Percentiles rank a stretch among this genome's conserved stretches.
Conservation (phyloP, 2,888 invertebrate genomes). For the Alentia gelatinosa region DNA sequence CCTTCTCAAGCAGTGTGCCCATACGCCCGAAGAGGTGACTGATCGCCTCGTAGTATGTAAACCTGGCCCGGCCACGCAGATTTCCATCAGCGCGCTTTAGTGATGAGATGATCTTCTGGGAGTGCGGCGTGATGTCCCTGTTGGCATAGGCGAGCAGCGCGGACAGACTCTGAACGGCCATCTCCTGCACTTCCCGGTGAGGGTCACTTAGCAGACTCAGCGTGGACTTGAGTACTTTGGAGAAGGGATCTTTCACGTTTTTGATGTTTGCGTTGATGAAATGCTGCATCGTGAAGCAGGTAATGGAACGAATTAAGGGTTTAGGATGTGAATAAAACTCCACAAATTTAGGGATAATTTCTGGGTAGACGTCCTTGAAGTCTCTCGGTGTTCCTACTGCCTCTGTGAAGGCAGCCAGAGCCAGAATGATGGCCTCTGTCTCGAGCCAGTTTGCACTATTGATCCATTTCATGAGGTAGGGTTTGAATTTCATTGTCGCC, state of each 20-base stretch:
- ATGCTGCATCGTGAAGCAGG: constrained; percentile 63
- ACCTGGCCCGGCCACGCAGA: constrained; percentile 55
- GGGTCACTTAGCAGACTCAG: constrained; percentile 57
- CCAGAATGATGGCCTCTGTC: constrained; percentile 59
- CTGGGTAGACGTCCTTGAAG: constrained; percentile 57
- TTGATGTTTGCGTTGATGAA: constrained; percentile 60
- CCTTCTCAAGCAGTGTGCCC: constrained; percentile 55
- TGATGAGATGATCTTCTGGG: constrained; percentile 53
- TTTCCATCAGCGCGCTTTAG: constrained; percentile 40
- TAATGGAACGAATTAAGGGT: constrained; percentile 62
- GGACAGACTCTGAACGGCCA: constrained; percentile 59
- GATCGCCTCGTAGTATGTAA: constrained; percentile 62
- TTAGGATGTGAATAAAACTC: constrained; percentile 58
- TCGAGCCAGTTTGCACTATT: constrained; percentile 59
- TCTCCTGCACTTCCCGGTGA: constrained; percentile 59
- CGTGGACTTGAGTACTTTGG: constrained; percentile 57
- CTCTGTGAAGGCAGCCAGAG: constrained; percentile 61
- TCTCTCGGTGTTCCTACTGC: constrained; percentile 62
- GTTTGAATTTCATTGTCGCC: constrained; percentile 55
- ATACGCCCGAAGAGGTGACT: constrained; percentile 61
- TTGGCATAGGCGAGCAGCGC: constrained; percentile 57
- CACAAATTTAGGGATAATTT: constrained; percentile 55
- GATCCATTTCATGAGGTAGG: constrained; percentile 56
- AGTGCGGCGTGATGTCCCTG: constrained; percentile 58
- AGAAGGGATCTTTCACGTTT: constrained; percentile 61